Conservation (phyloP, 2,113 vertebrate species). For the Poicephalus gulielmi region DNA sequence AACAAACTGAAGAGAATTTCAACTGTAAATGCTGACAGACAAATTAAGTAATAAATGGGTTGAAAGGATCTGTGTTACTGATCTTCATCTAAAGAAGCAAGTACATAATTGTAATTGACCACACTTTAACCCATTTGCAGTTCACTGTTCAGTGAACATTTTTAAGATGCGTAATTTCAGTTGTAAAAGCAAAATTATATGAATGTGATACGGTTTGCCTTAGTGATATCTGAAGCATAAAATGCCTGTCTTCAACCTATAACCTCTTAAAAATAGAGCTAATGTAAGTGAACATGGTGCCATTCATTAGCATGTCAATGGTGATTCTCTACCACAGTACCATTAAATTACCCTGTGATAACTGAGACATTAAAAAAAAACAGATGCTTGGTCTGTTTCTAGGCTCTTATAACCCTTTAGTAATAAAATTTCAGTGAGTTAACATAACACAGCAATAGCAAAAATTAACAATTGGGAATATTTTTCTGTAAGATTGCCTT, state of each 20-base stretch:
- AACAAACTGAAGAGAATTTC: neutral
- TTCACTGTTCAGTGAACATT: slow-evolving; percentile 40
- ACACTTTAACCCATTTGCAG: slow-evolving; percentile 42
- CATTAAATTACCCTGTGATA: slow-evolving; percentile 77
- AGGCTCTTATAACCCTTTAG: slow-evolving; percentile 70
- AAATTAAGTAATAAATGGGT: slow-evolving; percentile 60
- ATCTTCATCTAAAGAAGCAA: slow-evolving; percentile 36
- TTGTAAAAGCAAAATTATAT: slow-evolving; percentile 1
- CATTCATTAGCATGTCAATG: slow-evolving; percentile 73
- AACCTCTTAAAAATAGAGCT: slow-evolving; percentile 63
- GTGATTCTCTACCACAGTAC: slow-evolving; percentile 55
- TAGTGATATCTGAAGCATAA: slow-evolving; percentile 52
- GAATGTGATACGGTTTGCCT: neutral
- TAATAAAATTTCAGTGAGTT: slow-evolving; percentile 75
- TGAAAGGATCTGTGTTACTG: slow-evolving; percentile 10
- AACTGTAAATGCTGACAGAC: neutral
- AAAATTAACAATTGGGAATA: slow-evolving; percentile 66
- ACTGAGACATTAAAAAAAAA: slow-evolving; percentile 75
- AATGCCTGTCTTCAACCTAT: slow-evolving; percentile 59
- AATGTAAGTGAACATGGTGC: slow-evolving; percentile 51
- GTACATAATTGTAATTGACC: slow-evolving; percentile 49
- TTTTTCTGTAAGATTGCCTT: slow-evolving; percentile 16
- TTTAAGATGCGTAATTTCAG: slow-evolving; percentile 1
- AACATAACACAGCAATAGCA: slow-evolving; percentile 61
- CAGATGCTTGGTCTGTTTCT: slow-evolving; percentile 70